These are phyloP conservation scores for Hirundichthys speculiger DNA, from an alignment of 2,113 vertebrate species.

Conservation along the genomic window DNA sequence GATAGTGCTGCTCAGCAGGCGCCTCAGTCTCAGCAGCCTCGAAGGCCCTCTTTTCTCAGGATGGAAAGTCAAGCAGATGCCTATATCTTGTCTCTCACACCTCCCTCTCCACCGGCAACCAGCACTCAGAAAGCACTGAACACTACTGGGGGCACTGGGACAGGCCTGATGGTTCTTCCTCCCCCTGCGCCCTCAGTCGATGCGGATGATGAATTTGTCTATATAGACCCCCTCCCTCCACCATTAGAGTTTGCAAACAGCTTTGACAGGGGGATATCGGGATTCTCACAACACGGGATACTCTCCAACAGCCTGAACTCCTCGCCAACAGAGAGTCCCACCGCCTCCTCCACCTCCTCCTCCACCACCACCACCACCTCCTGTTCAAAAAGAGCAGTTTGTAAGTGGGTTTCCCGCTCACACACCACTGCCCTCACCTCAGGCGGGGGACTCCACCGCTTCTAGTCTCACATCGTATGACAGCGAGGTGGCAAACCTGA, in stretches of 20 bases:
- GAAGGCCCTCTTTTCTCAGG: conserved; percentile 76
- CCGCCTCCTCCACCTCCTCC: conserved; percentile 60
- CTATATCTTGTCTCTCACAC: conserved; percentile 79
- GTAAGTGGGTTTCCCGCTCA: conserved; percentile 63
- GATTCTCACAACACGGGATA: conserved; percentile 65
- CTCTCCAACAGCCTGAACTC: conserved; percentile 62
- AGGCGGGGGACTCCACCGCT: conserved; percentile 88
- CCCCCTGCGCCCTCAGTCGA: conserved; percentile 91
- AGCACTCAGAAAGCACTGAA: conserved; percentile 48
- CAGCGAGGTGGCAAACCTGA: conserved; percentile 91
- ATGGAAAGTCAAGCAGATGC: conserved; percentile 80
- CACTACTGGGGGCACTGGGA: conserved; percentile 64
- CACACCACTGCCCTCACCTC: conserved; percentile 79
- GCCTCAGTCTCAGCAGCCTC: conserved; percentile 68
- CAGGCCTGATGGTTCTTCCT: conserved; percentile 86
- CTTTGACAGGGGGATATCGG: conserved; percentile 81
- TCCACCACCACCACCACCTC: conserved; percentile 61
- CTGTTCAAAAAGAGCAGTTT: conserved; percentile 71
- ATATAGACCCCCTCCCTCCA: conserved; percentile 89
- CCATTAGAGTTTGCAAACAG: conserved; percentile 94
- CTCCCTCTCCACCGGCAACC: conserved; percentile 75
- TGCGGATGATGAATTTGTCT: conserved; percentile 90
- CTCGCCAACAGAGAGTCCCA: conserved; percentile 61
- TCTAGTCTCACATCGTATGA: conserved; percentile 93
- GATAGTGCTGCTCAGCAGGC: conserved; percentile 53